Percentiles rank a stretch among this genome's conserved stretches.
Evolutionary conservation across 1,140 invertebrate genomes (phyloP).

Genomic region (Drosophila ironensis): DNA sequence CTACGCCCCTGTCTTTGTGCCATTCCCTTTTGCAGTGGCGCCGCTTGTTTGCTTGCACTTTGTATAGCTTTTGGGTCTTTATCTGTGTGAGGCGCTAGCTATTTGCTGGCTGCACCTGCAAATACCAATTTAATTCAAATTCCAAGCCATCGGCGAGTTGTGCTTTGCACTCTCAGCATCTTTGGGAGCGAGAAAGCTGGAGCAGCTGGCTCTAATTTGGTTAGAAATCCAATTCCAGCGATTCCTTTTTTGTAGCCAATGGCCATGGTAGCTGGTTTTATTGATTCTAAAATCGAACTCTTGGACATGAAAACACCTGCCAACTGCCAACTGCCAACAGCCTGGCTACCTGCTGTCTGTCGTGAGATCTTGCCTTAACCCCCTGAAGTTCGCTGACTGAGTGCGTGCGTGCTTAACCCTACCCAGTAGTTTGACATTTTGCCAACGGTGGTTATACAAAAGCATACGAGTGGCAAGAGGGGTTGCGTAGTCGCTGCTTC

Average conservation of each 20-base stretch:
- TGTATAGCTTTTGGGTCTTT: conserved; percentile 13
- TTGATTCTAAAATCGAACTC: conserved; percentile 37
- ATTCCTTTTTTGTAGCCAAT: conserved; percentile 13
- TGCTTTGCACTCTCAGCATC: conserved; percentile 61
- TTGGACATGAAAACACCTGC: conserved; percentile 42
- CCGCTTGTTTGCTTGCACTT: conserved; percentile 27
- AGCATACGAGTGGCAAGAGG: too few relatives aligned
- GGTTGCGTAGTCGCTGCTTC: conserved; percentile 53
- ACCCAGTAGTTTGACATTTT: conserved; percentile 64
- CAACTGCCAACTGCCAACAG: too few relatives aligned
- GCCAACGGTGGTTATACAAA: conserved; percentile 37
- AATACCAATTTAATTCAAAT: conserved; percentile 27
- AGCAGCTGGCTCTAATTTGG: conserved; percentile 3
- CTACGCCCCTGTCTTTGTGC: conserved; percentile 51
- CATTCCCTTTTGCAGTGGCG: conserved; percentile 39
- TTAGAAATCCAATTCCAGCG: background rate
- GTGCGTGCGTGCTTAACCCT: conserved; percentile 6
- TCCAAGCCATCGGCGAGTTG: conserved; percentile 19
- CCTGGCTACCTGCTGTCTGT: too few relatives aligned
- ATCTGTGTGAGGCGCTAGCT: conserved; percentile 2
- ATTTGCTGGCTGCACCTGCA: conserved; percentile 27
- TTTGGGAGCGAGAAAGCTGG: background rate
- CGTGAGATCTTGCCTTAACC: conserved; percentile 12
- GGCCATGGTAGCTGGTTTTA: conserved; percentile 14
- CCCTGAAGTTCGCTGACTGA: background rate